A percentile compares a stretch with the other conserved stretches of the same genome.
These are phyloP conservation scores for Tursiops truncatus DNA, from an alignment of 2,113 vertebrate species.

Conservation along the genomic window DNA sequence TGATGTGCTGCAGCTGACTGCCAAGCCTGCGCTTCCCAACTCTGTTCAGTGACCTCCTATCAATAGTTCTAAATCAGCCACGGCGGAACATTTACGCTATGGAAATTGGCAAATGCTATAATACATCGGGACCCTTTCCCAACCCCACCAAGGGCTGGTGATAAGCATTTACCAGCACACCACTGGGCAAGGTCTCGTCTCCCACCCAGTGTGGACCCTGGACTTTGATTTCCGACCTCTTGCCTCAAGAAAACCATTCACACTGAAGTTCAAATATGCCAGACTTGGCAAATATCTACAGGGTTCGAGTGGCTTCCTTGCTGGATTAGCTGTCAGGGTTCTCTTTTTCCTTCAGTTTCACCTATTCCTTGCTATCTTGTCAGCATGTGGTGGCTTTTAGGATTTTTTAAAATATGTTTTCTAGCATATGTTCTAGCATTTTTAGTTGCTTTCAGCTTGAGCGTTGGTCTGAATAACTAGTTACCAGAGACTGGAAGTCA, in stretches of 20 bases:
- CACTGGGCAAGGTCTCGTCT: neutral
- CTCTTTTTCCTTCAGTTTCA: neutral
- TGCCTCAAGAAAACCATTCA: neutral
- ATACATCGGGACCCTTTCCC: neutral
- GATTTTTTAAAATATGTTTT: neutral
- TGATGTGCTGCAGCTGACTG: neutral
- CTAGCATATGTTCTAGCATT: neutral
- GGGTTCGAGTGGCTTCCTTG: neutral
- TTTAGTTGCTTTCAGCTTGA: neutral
- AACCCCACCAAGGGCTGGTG: neutral
- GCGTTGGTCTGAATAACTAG: neutral
- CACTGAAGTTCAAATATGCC: neutral
- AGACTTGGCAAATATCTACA: neutral
- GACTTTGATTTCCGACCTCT: neutral
- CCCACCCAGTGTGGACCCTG: neutral
- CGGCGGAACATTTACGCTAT: neutral
- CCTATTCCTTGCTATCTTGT: neutral
- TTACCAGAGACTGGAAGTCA: neutral
- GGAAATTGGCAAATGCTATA: neutral
- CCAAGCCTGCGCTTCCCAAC: neutral
- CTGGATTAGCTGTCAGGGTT: neutral
- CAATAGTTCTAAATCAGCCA: neutral
- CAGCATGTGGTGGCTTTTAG: neutral
- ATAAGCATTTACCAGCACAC: neutral
- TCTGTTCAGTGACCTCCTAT: neutral